phyloP scores from a whole-genome alignment of 2,797 vertebrate genomes.

The Sebastes vulpes region DNA sequence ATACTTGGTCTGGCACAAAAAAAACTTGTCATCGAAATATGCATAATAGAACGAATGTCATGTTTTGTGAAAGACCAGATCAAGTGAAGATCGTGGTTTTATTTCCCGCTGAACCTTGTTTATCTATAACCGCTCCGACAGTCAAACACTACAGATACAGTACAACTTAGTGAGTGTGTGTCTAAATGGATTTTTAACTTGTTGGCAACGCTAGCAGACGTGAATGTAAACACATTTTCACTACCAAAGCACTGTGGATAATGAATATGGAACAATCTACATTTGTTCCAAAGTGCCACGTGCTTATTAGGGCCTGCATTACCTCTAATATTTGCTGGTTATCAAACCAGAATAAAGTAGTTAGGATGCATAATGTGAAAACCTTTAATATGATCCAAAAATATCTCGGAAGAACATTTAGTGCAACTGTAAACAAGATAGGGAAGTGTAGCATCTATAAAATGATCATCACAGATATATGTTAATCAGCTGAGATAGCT shows the following conservation, averaged over 20 bases:
- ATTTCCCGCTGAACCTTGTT: not conserved
- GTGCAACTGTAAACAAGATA: not conserved
- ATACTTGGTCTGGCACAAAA: not conserved
- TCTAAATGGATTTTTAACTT: slow-evolving; percentile 8
- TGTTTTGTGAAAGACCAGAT: not conserved
- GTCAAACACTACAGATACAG: not conserved
- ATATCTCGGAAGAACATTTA: not conserved
- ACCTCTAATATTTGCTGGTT: not conserved
- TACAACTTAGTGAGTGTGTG: slow-evolving; percentile 4
- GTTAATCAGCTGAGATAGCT: not conserved
- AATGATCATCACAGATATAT: not conserved
- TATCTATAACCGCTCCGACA: not conserved
- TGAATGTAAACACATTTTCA: slow-evolving; percentile 26
- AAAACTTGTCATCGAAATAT: not conserved
- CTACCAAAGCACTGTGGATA: slow-evolving; percentile 21
- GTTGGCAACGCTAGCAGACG: not conserved
- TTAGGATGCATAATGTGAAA: not conserved
- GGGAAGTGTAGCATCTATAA: not conserved
- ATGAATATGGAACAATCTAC: slow-evolving; percentile 13
- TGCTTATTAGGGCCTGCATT: not conserved
- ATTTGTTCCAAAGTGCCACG: slow-evolving; percentile 4
- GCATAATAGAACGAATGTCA: not conserved
- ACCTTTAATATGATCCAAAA: not conserved
- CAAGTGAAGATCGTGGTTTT: not conserved
- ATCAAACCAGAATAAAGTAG: not conserved